These are phyloP conservation scores for Danaus plexippus DNA, from an alignment of 1,140 invertebrate species.

Conservation along the genomic window DNA sequence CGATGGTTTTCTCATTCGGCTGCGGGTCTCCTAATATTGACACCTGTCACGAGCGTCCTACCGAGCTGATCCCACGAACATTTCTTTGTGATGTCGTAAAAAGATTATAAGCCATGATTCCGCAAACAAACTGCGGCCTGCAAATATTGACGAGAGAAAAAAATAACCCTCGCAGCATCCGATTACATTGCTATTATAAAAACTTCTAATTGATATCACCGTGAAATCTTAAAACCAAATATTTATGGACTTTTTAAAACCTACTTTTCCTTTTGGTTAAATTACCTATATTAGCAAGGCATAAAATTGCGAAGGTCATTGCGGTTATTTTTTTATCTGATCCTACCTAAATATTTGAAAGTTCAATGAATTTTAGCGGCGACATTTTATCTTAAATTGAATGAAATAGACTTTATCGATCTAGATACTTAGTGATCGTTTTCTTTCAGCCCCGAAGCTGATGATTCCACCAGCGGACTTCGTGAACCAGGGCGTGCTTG, in stretches of 20 bases:
- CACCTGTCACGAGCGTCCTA: slow-evolving; percentile 46
- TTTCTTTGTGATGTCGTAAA: slow-evolving; percentile 18
- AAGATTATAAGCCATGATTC: slow-evolving; percentile 26
- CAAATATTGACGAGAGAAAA: slow-evolving; percentile 25
- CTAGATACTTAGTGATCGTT: slow-evolving; percentile 11
- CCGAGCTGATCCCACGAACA: slow-evolving; percentile 37
- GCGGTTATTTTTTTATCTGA: no score
- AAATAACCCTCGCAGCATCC: slow-evolving; percentile 6
- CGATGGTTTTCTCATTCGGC: no score
- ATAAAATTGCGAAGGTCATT: no score
- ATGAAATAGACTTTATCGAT: not conserved
- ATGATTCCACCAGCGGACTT: slow-evolving; percentile 69
- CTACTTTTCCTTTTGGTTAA: no score
- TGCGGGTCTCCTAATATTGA: slow-evolving; percentile 38
- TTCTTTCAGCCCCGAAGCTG: slow-evolving; percentile 79
- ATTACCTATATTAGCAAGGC: no score
- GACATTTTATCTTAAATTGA: no score
- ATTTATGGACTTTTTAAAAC: no score
- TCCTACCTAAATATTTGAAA: no score
- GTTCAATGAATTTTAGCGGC: no score
- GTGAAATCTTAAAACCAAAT: no score
- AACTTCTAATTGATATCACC: no score
- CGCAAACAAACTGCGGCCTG: slow-evolving; percentile 36
- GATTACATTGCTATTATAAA: slow-evolving; percentile 4
- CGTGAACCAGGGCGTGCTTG: slow-evolving; percentile 55